Evolutionary conservation across 2,888 invertebrate species (phyloP).

Genomic region (Calliphora vomitoria): DNA sequence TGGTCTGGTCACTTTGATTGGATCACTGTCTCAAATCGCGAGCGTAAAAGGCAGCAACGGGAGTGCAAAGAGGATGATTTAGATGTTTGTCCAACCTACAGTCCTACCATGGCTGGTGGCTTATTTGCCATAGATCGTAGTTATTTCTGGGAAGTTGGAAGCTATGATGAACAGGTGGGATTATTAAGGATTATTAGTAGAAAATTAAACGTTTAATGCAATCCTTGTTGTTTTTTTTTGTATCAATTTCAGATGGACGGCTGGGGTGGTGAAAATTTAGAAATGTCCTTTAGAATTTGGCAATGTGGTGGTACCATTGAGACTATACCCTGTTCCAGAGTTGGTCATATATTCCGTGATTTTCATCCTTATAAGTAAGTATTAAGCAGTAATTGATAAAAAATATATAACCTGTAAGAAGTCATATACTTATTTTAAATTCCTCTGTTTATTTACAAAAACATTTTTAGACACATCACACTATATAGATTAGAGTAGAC

Average conservation of each 20-base stretch:
- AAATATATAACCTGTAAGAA: no score
- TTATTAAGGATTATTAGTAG: neutral
- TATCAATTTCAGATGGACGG: conserved; percentile 90
- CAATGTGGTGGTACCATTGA: conserved; percentile 95
- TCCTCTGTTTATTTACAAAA: no score
- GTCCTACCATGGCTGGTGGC: conserved; percentile 99
- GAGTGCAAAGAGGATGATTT: conserved; percentile 78
- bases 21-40: conserved; percentile 86
- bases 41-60: conserved; percentile 80
- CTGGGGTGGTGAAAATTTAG: conserved; percentile 99
- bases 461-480: no score
- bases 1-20: conserved; percentile 98
- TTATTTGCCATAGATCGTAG: conserved; percentile 96
- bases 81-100: conserved; percentile 85
- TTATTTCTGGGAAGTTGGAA: conserved; percentile 98
- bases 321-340: conserved; percentile 97
- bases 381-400: no score
- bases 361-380: conserved; percentile 94
- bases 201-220: no score
- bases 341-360: conserved; percentile 97
- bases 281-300: conserved; percentile 98
- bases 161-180: conserved; percentile 92
- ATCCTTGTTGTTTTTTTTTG: conserved; percentile 3
- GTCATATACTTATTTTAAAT: no score
- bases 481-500: no score